Base-by-base conservation (phyloP, 2,113 vertebrate species). In the Oncorhynchus mykiss region DNA sequence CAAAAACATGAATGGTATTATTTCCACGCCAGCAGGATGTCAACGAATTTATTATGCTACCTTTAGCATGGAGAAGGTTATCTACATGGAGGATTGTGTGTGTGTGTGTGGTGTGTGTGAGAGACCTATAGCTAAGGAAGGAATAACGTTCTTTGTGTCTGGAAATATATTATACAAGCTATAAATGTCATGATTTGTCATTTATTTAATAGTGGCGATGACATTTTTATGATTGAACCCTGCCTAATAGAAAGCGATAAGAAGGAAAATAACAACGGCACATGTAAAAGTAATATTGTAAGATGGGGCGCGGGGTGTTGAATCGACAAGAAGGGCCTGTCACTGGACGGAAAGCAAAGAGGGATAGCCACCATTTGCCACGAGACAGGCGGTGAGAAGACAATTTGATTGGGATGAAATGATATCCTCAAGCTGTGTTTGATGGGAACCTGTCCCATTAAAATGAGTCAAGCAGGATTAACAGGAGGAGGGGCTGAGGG, bases 171-270 rank as follows among this genome's bases (percentile, higher is more conserved):
- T 73, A 67, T 31, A 67, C 2, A 3, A 73, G 73, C 76, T 67
- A 86, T 88, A 88, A 90, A 88, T 85, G 87, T 90, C 87, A 80
- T 62, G 71, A 80, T 90, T 79, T 81, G 79, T 91, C 85, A 83
- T 54, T 54, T 22, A 57, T 77, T 67, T 88, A 86, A 90, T 84
- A 87, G 87, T 62, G 45, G 54, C 57, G 66, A 65, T 84, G 89
- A 85, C 90, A 67, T 78, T 90, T 90, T 87, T 93, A 89, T 80
- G 85, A 90, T 86, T 84, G 86, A 82, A 82, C 78, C 57, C 80
- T 83, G 82, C 82, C 79, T 88, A 85, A 89, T 85, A 84, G 80
- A 80, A 88, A 82, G 86, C 77, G 86, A 88, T 88, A 86, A 88
- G 76, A 86, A 88, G 76, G 75, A 82, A 85, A 89, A 86, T 75